Percentiles rank a stretch among this genome's conserved stretches.
These are phyloP conservation scores for Halcyon malimbica DNA, from an alignment of 2,113 vertebrate species.

Conservation along the genomic window DNA sequence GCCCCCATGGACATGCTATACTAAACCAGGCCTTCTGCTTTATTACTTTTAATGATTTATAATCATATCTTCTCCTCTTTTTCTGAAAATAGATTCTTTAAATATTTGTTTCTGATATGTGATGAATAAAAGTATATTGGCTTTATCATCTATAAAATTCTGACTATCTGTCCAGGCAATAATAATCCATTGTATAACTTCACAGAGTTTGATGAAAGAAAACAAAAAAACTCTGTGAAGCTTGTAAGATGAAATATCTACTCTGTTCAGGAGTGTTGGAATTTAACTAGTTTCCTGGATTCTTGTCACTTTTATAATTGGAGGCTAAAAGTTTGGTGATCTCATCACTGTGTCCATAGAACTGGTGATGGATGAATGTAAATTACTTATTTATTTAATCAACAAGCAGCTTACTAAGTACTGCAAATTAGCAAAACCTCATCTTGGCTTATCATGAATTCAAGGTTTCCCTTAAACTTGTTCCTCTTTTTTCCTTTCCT, in stretches of 20 bases:
- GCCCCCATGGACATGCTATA: not conserved
- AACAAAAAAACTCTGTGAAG: not conserved
- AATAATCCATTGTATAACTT: not conserved
- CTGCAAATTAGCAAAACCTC: not conserved
- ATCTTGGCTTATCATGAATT: not conserved
- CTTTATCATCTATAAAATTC: not conserved
- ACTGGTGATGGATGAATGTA: not conserved
- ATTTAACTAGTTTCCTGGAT: not conserved
- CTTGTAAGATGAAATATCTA: not conserved
- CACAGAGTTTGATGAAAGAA: not conserved
- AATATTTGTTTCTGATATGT: not conserved
- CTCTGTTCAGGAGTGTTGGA: not conserved
- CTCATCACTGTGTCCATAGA: not conserved
- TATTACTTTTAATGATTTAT: not conserved
- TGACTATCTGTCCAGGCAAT: not conserved
- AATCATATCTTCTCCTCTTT: not conserved
- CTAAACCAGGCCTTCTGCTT: not conserved
- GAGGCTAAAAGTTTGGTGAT: constrained; percentile 3
- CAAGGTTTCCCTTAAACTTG: not conserved
- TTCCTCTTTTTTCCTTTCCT: not conserved
- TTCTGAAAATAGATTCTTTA: not conserved
- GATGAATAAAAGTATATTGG: not conserved
- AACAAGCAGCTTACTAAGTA: not conserved
- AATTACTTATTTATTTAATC: constrained; percentile 7
- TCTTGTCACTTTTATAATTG: not conserved